Base-by-base conservation (phyloP, 35 echinoderm and acorn worm genomes). In the Anneissia japonica region DNA sequence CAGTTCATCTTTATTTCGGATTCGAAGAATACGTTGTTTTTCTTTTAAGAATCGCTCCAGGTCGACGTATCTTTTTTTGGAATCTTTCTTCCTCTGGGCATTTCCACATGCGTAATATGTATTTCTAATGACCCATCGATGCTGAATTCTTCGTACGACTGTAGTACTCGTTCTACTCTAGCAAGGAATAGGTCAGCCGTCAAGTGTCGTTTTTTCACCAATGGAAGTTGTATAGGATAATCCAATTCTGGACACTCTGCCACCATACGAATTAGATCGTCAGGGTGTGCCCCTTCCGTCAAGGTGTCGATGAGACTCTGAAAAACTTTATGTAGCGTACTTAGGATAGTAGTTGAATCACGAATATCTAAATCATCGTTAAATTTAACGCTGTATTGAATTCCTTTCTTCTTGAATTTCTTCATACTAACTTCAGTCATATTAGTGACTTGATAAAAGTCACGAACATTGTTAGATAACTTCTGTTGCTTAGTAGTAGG, bases 111-210 rank as follows among this genome's bases (percentile, higher is more conserved):
- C 11, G 34, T 9, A 43, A 87, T 33, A 28, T 87, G 35, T 7
- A 87, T 79, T 35, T 78, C 76, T 32, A 86, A 34, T 17, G 39
- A 2, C n/a, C 46, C 77, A 13, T 81, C 77, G 2, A 81, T 38
- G 37, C 45, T 79, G 23, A 87, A 80, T 43, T 37, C 36, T 14
- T 39, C 21, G 40, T 87, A 46, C 39, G 86, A 88, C n/a, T 80
- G 76, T 34, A 74, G 39, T 72, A 81, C 86, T 80, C 32, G 36
- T 72, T 81, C 38, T 26, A 88, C 64, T n/a, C 34, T 46, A 35
- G 38, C 31, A 46, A 81, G 77, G n/a, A 88, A 38, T 9, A 23
- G 51, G 9, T 81, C 77, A 29, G 39, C 77, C 21, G 39, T 32
- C 13, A 88, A 3, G 26, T 88, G 37, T 64, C 46, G 16, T 34